Base-by-base conservation (phyloP, 2,113 vertebrate genomes). In the Pollachius pollachius region DNA sequence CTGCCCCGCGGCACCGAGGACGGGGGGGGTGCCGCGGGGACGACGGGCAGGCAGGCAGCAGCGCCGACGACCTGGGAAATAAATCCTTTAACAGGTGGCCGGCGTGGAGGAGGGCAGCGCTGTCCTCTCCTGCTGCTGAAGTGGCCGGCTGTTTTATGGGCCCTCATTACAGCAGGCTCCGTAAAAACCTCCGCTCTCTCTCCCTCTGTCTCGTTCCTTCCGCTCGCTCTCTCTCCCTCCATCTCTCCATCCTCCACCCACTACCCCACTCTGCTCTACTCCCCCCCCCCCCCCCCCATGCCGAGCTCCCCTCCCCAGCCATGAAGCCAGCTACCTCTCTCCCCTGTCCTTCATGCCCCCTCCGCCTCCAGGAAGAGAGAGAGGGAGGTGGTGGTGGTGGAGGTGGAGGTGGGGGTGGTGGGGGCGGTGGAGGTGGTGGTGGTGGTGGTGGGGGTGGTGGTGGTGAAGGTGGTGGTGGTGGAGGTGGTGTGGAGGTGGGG, bases 11-110 rank as follows among this genome's bases (percentile, higher is more conserved):
- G 75, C 54, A 79, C 75, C 70, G 69, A 59, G 70, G 67, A 72
- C 79, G 77, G 73, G 77, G 64, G 75, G 79, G 80, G 81, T 11
- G 80, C 56, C 84, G 78, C 78, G 71, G 77, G 81, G 75, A 72
- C 27, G 79, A 84, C 56, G 41, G 27, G 27, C 27, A 15, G 83
- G 77, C 82, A 81, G 69, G 81, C 30, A 58, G 77, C 78, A 11
- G 1, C 74, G 78, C 71, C 81, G 72, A 76, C 79, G 84, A 89
- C 85, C 81, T 82, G 78, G 83, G 82, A 83, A 82, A 90, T 81
- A 83, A 88, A 88, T 87, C 83, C 85, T 87, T 77, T 78, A 89
- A 87, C 84, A 91, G 89, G 83, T 90, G 85, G 87, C 81, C 75
- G 66, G 75, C 79, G 65, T 85, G 72, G 69, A 84, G 84, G 76